Conservation (phyloP, 2,888 invertebrate genomes). For the Diploptera punctata region DNA sequence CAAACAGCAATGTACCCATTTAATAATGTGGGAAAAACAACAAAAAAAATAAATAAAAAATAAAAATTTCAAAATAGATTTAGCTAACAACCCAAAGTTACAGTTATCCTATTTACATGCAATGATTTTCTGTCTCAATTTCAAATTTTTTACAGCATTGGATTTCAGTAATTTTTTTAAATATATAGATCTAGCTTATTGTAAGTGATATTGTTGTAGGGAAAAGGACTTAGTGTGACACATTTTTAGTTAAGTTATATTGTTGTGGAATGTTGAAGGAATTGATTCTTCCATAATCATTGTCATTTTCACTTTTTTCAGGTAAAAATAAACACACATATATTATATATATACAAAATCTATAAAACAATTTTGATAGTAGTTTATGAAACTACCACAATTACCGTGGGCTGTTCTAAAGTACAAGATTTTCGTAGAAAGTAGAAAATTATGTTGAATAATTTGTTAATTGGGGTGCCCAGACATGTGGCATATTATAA, state of each 20-base stretch:
- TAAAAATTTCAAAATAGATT: conserved; percentile 22
- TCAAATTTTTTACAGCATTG: conserved; percentile 21
- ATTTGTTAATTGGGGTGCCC: background rate
- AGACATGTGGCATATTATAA: too few relatives aligned
- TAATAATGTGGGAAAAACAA: conserved; percentile 36
- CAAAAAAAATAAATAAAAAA: conserved; percentile 11
- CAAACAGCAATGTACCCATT: conserved; percentile 19
- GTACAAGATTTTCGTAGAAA: background rate
- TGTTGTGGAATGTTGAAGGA: background rate
- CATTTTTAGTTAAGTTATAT: background rate
- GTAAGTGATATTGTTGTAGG: conserved; percentile 3
- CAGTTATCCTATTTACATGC: conserved; percentile 22
- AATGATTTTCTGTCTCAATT: conserved; percentile 33
- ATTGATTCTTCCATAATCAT: background rate
- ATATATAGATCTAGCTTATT: background rate
- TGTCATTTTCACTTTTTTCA: background rate
- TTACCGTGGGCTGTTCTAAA: background rate
- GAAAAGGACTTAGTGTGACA: conserved; percentile 11
- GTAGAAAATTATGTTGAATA: background rate
- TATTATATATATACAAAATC: background rate
- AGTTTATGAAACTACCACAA: background rate
- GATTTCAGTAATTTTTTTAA: conserved; percentile 15
- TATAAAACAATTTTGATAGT: background rate
- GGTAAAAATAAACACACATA: background rate
- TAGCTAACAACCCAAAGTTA: conserved; percentile 32